Conservation (phyloP, 2,113 vertebrate species). For the Dicentrarchus labrax region DNA sequence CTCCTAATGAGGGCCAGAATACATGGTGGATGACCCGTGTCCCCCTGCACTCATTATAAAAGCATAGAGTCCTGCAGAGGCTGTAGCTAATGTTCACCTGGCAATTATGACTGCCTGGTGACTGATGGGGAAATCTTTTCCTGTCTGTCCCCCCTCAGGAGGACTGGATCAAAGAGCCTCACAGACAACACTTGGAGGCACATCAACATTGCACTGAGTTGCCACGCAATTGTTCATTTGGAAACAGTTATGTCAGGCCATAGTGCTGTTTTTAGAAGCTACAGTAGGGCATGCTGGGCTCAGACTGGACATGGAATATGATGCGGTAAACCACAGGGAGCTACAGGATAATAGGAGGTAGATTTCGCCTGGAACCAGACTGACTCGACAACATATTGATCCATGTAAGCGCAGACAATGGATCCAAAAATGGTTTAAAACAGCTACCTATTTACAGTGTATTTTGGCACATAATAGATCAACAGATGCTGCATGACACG, state of each 20-base stretch:
- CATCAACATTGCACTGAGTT: constrained; percentile 62
- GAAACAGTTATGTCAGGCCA: constrained; percentile 68
- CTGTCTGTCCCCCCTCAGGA: constrained; percentile 51
- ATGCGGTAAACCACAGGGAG: constrained; percentile 55
- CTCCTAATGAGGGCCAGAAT: constrained; percentile 79
- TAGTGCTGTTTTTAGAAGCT: constrained; percentile 71
- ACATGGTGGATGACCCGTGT: constrained; percentile 74
- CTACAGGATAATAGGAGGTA: constrained; percentile 37
- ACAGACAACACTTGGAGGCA: constrained; percentile 63
- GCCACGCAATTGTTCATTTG: constrained; percentile 67
- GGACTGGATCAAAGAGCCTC: constrained; percentile 48
- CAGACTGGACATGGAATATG: constrained; percentile 48
- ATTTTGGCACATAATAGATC: constrained; percentile 12
- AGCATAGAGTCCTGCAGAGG: constrained; percentile 57
- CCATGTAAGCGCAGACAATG: constrained; percentile 47
- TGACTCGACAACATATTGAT: constrained; percentile 70
- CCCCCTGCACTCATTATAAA: constrained; percentile 81
- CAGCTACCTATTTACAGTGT: constrained; percentile 33
- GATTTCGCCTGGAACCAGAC: constrained; percentile 53
- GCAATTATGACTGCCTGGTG: constrained; percentile 74
- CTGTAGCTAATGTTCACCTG: constrained; percentile 71
- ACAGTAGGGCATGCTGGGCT: constrained; percentile 39
- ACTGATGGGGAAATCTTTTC: constrained; percentile 68
- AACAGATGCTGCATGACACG: background rate
- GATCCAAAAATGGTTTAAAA: constrained; percentile 45